Conservation (phyloP, 2,113 vertebrate genomes). For the Phrynocephalus versicolor region DNA sequence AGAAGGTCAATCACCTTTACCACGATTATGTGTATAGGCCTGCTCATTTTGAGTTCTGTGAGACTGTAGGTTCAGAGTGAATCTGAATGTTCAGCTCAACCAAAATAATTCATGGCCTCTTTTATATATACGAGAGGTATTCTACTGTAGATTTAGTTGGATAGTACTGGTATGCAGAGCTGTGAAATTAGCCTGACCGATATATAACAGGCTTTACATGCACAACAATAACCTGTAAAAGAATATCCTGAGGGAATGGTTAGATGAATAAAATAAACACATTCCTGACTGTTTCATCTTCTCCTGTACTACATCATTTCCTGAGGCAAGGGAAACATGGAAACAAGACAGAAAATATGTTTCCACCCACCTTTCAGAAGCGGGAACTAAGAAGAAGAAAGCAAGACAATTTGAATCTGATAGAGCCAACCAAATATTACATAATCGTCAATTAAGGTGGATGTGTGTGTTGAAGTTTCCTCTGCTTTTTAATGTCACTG, state of each 20-base stretch:
- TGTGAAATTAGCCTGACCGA: rapidly evolving
- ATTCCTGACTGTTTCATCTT: not conserved
- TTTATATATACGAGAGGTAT: too few species aligned
- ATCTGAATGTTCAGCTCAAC: too few species aligned
- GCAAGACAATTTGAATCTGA: not conserved
- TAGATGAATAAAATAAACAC: not conserved
- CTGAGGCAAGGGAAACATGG: not conserved
- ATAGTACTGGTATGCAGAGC: not conserved
- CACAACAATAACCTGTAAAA: not conserved
- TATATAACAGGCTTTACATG: not conserved
- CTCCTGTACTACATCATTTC: not conserved
- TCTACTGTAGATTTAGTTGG: too few species aligned
- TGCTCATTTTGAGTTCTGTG: not conserved
- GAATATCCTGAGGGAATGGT: not conserved
- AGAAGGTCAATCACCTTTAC: too few species aligned
- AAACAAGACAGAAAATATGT: rapidly evolving
- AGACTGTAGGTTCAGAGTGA: too few species aligned
- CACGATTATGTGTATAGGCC: too few species aligned
- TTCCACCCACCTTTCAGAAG: not conserved
- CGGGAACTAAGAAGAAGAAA: not conserved
- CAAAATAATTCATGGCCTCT: too few species aligned
- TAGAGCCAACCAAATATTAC: constrained; percentile 18
- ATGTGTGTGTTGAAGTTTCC: constrained; percentile 15
- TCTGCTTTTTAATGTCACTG: constrained; percentile 33
- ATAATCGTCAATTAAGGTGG: constrained; percentile 19